Conservation (phyloP, 2,797 vertebrate genomes). For the Arremon aurantiirostris region DNA sequence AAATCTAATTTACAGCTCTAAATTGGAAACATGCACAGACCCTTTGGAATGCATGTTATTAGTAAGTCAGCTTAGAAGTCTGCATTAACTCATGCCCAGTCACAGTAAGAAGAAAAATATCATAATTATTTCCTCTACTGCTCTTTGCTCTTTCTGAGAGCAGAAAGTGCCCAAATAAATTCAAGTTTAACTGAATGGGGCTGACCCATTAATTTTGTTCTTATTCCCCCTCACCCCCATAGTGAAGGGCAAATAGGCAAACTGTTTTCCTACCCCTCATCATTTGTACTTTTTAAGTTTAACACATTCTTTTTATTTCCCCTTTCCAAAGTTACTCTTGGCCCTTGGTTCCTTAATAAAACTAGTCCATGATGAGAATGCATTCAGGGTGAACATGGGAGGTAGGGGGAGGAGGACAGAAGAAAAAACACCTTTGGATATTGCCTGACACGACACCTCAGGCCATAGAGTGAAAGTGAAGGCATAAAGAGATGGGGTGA, state of each 20-base stretch:
- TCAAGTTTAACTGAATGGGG: background rate
- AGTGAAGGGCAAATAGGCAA: background rate
- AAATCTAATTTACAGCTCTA: constrained; percentile 59
- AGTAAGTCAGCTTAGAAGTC: constrained; percentile 34
- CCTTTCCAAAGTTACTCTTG: background rate
- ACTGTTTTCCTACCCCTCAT: background rate
- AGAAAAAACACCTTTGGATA: background rate
- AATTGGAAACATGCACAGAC: constrained; percentile 49
- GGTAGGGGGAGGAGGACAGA: background rate
- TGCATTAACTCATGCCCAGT: constrained; percentile 30
- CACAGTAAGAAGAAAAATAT: constrained; percentile 25
- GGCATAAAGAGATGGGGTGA: background rate
- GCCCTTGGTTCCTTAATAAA: background rate
- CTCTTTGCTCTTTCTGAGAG: background rate
- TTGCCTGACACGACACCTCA: background rate
- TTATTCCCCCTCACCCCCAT: background rate
- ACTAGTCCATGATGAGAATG: background rate
- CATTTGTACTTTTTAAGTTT: background rate
- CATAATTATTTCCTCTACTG: constrained; percentile 19
- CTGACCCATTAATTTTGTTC: background rate
- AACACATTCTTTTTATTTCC: background rate
- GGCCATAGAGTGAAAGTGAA: background rate
- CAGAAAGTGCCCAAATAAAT: constrained; percentile 4
- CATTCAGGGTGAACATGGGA: background rate
- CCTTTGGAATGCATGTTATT: constrained; percentile 36